Conservation (phyloP, 2,888 invertebrate species). For the Brachycybe producta region DNA sequence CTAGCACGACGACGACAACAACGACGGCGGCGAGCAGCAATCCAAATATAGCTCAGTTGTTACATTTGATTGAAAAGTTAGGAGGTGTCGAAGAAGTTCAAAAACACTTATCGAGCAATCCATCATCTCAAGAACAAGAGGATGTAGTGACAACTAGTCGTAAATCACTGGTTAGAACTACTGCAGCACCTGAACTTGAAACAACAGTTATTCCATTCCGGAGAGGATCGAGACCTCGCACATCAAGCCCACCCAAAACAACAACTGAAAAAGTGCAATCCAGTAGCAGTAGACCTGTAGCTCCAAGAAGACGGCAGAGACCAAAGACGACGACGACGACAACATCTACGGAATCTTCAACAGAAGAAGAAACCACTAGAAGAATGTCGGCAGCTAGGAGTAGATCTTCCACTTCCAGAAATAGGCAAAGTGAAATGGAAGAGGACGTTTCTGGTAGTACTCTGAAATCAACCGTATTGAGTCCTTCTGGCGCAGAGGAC, state of each 20-base stretch:
- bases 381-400: slow-evolving; percentile 17
- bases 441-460: neutral
- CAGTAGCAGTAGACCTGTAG: neutral
- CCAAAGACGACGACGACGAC: slow-evolving; percentile 9
- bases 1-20: slow-evolving; percentile 21
- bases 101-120: slow-evolving; percentile 37
- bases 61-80: slow-evolving; percentile 25
- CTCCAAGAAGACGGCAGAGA: slow-evolving; percentile 2
- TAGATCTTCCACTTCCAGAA: neutral
- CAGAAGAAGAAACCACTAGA: slow-evolving; percentile 53
- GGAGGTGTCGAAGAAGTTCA: slow-evolving; percentile 29
- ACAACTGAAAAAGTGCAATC: neutral
- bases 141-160: slow-evolving; percentile 3
- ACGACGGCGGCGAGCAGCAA: neutral
- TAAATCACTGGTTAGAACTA: neutral
- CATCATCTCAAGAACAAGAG: too few relatives aligned
- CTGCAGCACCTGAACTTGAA: neutral
- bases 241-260: too few relatives aligned
- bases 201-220: too few relatives aligned
- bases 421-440: too few relatives aligned
- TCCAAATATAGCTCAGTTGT: slow-evolving; percentile 23
- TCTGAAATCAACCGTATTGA: neutral
- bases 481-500: neutral
- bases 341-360: slow-evolving; percentile 29
- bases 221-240: too few relatives aligned